Base-by-base conservation (phyloP, 2,113 vertebrate genomes). In the Pandion haliaetus region DNA sequence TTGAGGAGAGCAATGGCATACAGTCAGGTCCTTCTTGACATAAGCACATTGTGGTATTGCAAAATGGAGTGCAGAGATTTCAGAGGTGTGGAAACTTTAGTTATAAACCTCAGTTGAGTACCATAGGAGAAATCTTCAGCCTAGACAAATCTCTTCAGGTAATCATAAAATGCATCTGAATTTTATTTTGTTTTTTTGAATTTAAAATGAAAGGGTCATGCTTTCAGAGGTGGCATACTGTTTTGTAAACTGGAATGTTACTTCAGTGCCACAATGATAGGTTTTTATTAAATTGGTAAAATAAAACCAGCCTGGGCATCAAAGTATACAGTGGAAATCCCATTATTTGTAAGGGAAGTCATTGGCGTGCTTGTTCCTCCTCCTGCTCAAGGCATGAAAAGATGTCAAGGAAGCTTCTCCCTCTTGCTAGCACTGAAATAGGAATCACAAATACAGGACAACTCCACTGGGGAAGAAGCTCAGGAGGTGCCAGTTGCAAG, bases 401-500 rank as follows among this genome's bases (percentile, higher is more conserved):
- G 13, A 21, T 81, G 40, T 65, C 34, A 81, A 14, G 6, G 8
- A 36, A 70, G 6, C 12, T 93, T 49, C 18, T 71, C 5, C 3
- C 12, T 67, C 18, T 71, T 82, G 28, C 13, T 8, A 52, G 12
- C 16, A 9, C 17, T 65, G 72, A n/a, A 55, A 25, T 1, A 59
- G 11, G 23, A 63, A 55, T 69, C 29, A 42, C 25, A 65, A 32
- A 57, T 24, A n/a, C 9, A 45, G 23, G 28, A n/a, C 29, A 57
- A 2, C 32, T 31, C 10, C 5, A 12, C 0, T 40, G 58, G 18
- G 17, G n/a, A 49, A 58, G 42, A 28, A 86, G 12, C 6, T 1
- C 34, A n/a, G 17, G 5, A 40, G 4, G 3, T 47, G 15, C 31
- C 45, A 82, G 11, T 9, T 34, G n/a, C 10, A 29, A 57, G 66